Evolutionary conservation across 1,140 invertebrate genomes (phyloP).

Genomic region (Thalassaphorura encarpata): DNA sequence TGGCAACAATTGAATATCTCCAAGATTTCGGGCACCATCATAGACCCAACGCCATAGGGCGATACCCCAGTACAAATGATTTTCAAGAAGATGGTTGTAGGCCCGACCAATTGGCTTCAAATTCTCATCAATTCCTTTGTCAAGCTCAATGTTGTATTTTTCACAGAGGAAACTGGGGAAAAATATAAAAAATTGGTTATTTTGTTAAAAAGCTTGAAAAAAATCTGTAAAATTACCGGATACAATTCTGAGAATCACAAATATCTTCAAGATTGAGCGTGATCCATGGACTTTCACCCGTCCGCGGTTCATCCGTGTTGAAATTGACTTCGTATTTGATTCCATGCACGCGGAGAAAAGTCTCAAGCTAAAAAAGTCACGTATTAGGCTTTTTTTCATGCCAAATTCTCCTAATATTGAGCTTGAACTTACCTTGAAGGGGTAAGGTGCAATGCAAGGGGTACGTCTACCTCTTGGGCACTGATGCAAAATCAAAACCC

Average conservation of each 20-base stretch:
- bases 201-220: no score
- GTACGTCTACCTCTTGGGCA: no score
- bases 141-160: conserved; percentile 2
- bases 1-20: conserved; percentile 20
- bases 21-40: conserved; percentile 14
- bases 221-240: no score
- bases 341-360: background rate
- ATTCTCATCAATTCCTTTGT: background rate
- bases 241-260: conserved; percentile 18
- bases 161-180: conserved; percentile 9
- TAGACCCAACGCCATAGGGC: conserved; percentile 27
- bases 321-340: conserved; percentile 2
- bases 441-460: no score
- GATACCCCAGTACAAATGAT: conserved; percentile 29
- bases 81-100: conserved; percentile 18
- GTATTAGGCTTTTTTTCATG: no score
- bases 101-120: conserved; percentile 7
- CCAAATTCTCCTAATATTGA: no score
- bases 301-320: background rate
- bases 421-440: no score
- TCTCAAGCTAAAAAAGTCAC: no score
- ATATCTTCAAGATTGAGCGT: conserved; percentile 23
- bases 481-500: no score
- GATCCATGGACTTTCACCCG: conserved; percentile 18
- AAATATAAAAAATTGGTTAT: no score